These are phyloP conservation scores for Drosophila flavopinicola DNA, from an alignment of 2,888 invertebrate species.

Conservation along the genomic window DNA sequence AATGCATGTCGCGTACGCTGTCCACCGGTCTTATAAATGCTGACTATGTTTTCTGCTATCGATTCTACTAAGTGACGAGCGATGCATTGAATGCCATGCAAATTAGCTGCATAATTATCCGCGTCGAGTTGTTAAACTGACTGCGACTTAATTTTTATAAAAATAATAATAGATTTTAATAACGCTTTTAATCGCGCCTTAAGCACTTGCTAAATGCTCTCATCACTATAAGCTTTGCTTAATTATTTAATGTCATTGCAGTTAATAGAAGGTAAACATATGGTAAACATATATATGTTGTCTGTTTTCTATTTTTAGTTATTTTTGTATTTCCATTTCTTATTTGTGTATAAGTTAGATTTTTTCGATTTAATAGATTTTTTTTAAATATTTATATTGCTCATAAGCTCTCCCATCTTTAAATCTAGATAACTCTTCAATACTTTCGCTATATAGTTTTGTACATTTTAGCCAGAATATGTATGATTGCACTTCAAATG, in stretches of 20 bases:
- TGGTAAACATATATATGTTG: too few species aligned
- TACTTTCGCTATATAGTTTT: background rate
- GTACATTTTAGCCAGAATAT: background rate
- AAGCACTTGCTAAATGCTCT: background rate
- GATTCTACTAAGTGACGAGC: constrained; percentile 1
- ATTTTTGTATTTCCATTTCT: too few species aligned
- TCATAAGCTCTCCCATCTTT: too few species aligned
- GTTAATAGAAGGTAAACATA: too few species aligned
- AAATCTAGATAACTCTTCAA: too few species aligned
- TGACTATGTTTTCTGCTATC: constrained; percentile 8
- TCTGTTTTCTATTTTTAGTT: too few species aligned
- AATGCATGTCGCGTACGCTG: constrained; percentile 38
- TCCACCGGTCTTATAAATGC: constrained; percentile 12
- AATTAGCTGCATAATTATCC: constrained; percentile 35
- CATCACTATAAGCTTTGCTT: too few species aligned
- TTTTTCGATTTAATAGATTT: too few species aligned
- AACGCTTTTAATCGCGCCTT: too few species aligned
- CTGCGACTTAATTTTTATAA: constrained; percentile 14
- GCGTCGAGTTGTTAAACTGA: constrained; percentile 9
- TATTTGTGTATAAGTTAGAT: too few species aligned
- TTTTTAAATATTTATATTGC: too few species aligned
- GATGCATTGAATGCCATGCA: constrained; percentile 10
- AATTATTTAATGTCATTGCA: too few species aligned
- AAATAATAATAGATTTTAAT: background rate
- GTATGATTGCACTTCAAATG: background rate